Percentiles rank a stretch among this genome's conserved stretches.
phyloP scores from a whole-genome alignment of 2,797 vertebrate genomes.

The Rhinichthys osculus region DNA sequence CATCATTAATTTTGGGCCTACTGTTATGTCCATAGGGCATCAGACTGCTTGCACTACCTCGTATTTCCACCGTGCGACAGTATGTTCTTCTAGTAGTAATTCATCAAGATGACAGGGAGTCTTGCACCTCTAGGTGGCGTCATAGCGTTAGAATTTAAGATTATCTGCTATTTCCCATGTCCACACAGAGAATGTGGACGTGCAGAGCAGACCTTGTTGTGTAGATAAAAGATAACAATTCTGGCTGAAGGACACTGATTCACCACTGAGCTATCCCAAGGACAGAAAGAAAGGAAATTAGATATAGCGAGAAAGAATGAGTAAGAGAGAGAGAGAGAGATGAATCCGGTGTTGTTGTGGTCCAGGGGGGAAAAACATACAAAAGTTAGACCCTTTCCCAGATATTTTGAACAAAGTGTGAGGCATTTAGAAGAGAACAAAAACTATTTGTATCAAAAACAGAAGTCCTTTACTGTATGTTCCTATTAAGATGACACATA shows the following conservation, averaged over 20 bases:
- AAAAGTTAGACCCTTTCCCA: neutral
- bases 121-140: conserved; percentile 31
- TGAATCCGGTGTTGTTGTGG: conserved; percentile 19
- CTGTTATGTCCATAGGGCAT: neutral
- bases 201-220: conserved; percentile 21
- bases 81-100: neutral
- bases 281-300: conserved; percentile 24
- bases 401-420: neutral
- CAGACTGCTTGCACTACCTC: neutral
- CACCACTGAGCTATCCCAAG: conserved; percentile 52
- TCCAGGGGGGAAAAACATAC: neutral
- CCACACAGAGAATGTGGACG: conserved; percentile 22
- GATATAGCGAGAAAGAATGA: neutral
- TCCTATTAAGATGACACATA: neutral
- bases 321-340: neutral
- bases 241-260: conserved; percentile 55
- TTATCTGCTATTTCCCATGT: neutral
- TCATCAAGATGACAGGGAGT: neutral
- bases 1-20: neutral
- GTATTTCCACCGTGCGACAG: conserved; percentile 31
- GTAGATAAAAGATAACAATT: conserved; percentile 55
- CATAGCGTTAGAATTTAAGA: neutral
- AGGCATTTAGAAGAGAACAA: neutral
- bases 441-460: neutral
- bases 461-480: neutral